Conservation (phyloP, 2,888 invertebrate genomes). For the Sphaerophoria rueppellii region DNA sequence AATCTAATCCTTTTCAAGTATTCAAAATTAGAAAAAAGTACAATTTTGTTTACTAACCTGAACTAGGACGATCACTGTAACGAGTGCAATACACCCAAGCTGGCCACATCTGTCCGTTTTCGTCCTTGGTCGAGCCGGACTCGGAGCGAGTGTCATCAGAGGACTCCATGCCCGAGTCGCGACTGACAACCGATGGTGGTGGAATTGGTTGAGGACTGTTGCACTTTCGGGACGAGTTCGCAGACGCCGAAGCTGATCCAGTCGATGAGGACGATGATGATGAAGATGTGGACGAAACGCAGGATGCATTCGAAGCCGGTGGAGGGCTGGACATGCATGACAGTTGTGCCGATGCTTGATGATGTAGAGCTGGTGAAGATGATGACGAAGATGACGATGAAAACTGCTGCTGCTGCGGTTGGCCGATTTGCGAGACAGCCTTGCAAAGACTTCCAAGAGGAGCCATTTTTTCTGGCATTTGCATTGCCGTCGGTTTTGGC, state of each 20-base stretch:
- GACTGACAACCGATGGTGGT: conserved; percentile 80
- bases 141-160: conserved; percentile 82
- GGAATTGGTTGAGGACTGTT: conserved; percentile 81
- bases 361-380: conserved; percentile 24
- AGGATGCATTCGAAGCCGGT: conserved; percentile 71
- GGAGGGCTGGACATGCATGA: conserved; percentile 75
- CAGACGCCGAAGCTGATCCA: conserved; percentile 17
- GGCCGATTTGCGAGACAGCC: conserved; percentile 87
- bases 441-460: conserved; percentile 88
- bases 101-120: conserved; percentile 88
- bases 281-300: conserved; percentile 74
- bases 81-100: conserved; percentile 99
- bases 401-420: conserved; percentile 74
- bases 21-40: neutral
- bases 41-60: conserved; percentile 85
- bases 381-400: conserved; percentile 70
- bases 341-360: conserved; percentile 75
- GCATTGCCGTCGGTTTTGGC: conserved; percentile 73
- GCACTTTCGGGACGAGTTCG: conserved; percentile 63
- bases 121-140: conserved; percentile 81
- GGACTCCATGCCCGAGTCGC: conserved; percentile 82
- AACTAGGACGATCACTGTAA: conserved; percentile 95
- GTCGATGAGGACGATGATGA: conserved; percentile 78
- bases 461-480: conserved; percentile 81
- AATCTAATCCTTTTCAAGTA: neutral